Evolutionary conservation across 2,113 vertebrate species (phyloP), one percentile per base, ranked within the genome.

Genomic region (Fregetta grallaria): DNA sequence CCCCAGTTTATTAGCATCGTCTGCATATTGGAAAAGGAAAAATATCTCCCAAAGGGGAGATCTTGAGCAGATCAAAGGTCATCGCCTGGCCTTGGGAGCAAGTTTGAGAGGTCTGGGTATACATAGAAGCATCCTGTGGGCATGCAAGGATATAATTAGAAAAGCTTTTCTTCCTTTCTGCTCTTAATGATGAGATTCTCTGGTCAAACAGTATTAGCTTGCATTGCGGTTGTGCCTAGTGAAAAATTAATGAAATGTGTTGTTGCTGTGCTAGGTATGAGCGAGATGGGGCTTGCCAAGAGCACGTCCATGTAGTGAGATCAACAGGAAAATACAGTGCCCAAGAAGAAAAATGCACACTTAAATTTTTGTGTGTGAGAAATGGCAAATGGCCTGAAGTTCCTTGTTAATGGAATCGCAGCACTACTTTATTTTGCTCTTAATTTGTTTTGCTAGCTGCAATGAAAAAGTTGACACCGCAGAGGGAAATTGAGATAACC

Each of bases 161-260:
- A 18, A 38, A 66, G 50, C 5, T 75, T 19, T 20, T 45, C 6
- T 22, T 40, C 42, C 36, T 52, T 45, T 36, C 36, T 34, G 44
- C 25, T 20, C 30, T 16, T 10, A 1, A 13, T 15, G 26, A 11
- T 2, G 32, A 40, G 56, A 2, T 10, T 38, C 29, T 44, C 22
- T 4, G 19, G 34, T 10, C 1, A 2, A 27, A 6, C 7, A 0
- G 15, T 19, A 4, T 67, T 36, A 6, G 4, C 70, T 42, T 23
- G 5, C 14, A 0, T 22, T 38, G 47, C 1, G 30, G 62, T 32
- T 70, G 14, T 52, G 52, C 47, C 20, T 26, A 17, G 29, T 36
- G 80, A 32, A 13, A 29, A 10, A 34, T 23, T 1, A 8, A 5
- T 63, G 38, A 17, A 3, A 9, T 5, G 30, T 42, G 85, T 0